Conservation (phyloP, 1,140 invertebrate genomes). For the Drosophila tropicalis region DNA sequence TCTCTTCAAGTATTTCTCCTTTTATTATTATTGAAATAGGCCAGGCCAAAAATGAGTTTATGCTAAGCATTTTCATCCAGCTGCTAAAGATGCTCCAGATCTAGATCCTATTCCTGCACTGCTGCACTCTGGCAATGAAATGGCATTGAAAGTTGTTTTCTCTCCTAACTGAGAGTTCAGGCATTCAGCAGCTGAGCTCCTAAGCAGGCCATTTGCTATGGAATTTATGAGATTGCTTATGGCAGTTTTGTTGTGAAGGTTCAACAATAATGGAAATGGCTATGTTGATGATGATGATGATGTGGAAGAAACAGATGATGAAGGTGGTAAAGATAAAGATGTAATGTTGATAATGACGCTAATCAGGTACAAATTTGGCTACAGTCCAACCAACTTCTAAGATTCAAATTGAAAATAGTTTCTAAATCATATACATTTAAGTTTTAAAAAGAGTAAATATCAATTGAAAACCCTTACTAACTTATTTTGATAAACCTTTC, state of each 20-base stretch:
- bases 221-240: conserved; percentile 41
- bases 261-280: conserved; percentile 11
- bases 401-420: no score
- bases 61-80: conserved; percentile 41
- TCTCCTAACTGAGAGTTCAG: not conserved
- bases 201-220: conserved; percentile 8
- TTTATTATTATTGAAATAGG: conserved; percentile 64
- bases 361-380: not conserved
- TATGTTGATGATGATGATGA: conserved; percentile 10
- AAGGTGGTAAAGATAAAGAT: not conserved
- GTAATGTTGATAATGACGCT: not conserved
- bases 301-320: not conserved
- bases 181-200: not conserved
- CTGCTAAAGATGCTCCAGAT: not conserved
- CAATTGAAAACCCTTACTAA: no score
- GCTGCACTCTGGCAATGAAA: conserved; percentile 35
- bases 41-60: conserved; percentile 45
- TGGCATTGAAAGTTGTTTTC: conserved; percentile 2
- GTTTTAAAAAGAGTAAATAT: no score
- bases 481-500: no score
- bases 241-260: not conserved
- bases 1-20: conserved; percentile 44
- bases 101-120: not conserved
- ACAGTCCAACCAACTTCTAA: no score
- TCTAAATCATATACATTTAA: no score